Conservation (phyloP, 2,797 vertebrate genomes). For the Coluber constrictor region DNA sequence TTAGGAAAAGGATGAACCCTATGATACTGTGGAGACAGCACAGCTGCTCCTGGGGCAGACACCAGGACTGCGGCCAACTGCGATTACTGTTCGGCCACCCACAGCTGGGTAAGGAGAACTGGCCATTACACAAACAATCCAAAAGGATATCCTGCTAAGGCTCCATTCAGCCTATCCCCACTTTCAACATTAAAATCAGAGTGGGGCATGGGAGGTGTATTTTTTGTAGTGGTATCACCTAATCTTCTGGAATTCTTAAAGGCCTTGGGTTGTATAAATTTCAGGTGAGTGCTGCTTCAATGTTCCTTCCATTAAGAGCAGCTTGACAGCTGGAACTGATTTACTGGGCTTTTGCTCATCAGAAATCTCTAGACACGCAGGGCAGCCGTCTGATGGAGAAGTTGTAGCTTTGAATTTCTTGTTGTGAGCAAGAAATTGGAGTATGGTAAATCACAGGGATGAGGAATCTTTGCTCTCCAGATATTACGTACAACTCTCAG, state of each 20-base stretch:
- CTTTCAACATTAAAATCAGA: neutral
- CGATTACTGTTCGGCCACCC: conserved; percentile 47
- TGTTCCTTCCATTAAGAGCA: neutral
- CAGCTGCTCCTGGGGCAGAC: conserved; percentile 74
- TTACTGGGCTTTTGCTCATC: neutral
- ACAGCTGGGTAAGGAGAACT: conserved; percentile 59
- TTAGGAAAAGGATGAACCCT: conserved; percentile 72
- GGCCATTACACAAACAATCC: too few species aligned
- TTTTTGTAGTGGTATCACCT: neutral
- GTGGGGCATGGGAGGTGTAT: neutral
- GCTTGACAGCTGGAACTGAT: neutral
- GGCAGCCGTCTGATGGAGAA: neutral
- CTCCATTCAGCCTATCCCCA: neutral
- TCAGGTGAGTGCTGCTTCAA: neutral
- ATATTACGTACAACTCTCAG: neutral
- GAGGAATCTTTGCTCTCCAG: neutral
- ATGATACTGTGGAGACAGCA: conserved; percentile 67
- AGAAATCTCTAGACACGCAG: neutral
- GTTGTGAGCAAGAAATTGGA: neutral
- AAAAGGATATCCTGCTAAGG: neutral
- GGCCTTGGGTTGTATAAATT: neutral
- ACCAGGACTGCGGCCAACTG: conserved; percentile 56
- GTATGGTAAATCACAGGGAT: neutral
- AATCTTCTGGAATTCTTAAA: neutral
- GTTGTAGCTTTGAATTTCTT: neutral